Percentiles rank a stretch among this genome's conserved stretches.
These are phyloP conservation scores for Phlogophora meticulosa DNA, from an alignment of 2,888 invertebrate species.

Conservation along the genomic window DNA sequence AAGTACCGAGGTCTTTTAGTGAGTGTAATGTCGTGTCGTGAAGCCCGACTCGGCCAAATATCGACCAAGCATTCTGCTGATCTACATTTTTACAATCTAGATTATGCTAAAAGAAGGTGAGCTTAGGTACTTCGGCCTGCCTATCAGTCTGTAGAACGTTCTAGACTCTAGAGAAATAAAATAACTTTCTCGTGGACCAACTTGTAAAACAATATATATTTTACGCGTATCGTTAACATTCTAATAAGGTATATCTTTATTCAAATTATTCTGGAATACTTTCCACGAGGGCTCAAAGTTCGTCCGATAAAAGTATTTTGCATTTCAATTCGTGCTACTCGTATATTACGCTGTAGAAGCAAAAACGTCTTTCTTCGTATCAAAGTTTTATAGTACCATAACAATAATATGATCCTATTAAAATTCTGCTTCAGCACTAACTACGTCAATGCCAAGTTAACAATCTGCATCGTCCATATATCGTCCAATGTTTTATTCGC, in stretches of 20 bases:
- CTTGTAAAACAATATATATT: background rate
- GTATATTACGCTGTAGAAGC: background rate
- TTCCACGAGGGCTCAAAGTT: conserved; percentile 18
- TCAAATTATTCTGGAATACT: background rate
- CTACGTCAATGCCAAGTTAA: background rate
- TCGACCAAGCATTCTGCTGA: conserved; percentile 22
- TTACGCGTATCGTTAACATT: background rate
- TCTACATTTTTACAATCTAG: background rate
- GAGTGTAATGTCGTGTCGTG: conserved; percentile 23
- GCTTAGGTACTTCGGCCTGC: no score
- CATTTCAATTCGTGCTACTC: background rate
- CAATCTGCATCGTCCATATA: conserved; percentile 4
- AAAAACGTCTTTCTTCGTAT: background rate
- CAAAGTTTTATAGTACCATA: background rate
- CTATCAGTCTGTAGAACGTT: background rate
- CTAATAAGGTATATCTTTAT: background rate
- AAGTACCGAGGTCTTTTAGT: background rate
- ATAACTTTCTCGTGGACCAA: background rate
- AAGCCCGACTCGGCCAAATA: conserved; percentile 24
- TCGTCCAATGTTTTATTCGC: conserved; percentile 22
- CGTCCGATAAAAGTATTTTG: background rate
- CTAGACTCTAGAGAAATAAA: no score
- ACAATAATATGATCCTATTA: background rate
- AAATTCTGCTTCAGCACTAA: background rate
- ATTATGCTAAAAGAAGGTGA: conserved; percentile 2